Evolutionary conservation across 2,888 invertebrate species (phyloP).

Genomic region (Acronicta aceris): DNA sequence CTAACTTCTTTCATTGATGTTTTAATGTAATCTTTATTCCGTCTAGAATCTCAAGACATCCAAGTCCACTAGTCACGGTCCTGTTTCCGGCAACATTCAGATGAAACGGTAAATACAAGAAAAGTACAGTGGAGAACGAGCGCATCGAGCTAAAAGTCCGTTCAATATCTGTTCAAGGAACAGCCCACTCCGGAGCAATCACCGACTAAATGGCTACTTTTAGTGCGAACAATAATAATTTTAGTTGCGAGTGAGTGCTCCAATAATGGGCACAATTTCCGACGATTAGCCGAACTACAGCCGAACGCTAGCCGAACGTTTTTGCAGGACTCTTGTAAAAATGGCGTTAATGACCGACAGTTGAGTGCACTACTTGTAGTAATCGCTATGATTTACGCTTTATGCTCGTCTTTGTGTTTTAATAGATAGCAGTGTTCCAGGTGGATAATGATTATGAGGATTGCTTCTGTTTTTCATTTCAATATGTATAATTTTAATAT

Average conservation of each 20-base stretch:
- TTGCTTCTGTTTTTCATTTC: background rate
- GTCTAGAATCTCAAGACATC: background rate
- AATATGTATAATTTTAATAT: background rate
- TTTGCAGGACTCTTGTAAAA: constrained; percentile 83
- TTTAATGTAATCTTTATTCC: background rate
- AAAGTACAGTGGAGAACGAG: constrained; percentile 25
- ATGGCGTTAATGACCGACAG: constrained; percentile 75
- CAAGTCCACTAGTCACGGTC: background rate
- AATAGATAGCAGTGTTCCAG: constrained; percentile 2
- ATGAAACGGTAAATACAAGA: constrained; percentile 20
- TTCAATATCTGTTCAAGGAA: constrained; percentile 61
- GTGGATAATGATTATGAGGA: background rate
- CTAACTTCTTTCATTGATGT: background rate
- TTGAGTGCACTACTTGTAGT: constrained; percentile 70
- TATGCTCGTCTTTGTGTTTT: constrained; percentile 39
- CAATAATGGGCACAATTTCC: constrained; percentile 88
- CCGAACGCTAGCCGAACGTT: constrained; percentile 64
- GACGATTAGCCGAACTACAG: constrained; percentile 83
- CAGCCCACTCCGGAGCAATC: constrained; percentile 71
- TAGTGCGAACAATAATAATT: constrained; percentile 88
- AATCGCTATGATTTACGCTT: constrained; percentile 57
- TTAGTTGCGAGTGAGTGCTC: constrained; percentile 85
- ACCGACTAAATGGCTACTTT: constrained; percentile 84
- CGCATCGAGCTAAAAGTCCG: constrained; percentile 56
- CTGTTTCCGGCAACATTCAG: background rate